Base-by-base conservation (phyloP, 2,888 invertebrate species). In the Rhimphoctona megacephalus region DNA sequence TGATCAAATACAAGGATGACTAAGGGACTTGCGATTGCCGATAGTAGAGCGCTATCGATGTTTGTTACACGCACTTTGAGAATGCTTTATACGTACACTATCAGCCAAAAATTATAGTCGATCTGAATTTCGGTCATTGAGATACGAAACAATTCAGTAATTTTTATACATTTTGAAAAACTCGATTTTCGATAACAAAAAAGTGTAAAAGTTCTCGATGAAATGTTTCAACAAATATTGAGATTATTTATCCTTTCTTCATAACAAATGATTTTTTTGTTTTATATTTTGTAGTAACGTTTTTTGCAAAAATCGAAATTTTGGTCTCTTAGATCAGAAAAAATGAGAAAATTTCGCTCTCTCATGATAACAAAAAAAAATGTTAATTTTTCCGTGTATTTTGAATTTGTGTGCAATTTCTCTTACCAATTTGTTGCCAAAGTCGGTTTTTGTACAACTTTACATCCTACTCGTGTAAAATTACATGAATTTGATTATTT, bases 1-100 rank as follows among this genome's bases (percentile, higher is more conserved):
- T 57, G 77, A 86, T 81, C 83, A 81, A 83, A 83, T 83, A 80
- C 39, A 36, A 61, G 72, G 49, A 69, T 83, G 86, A 83, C 76
- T 86, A 83, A 81, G 73, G 72, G 33, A 43, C 74, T 54, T 43
- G 30, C 17, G 74, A 46, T 49, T 54, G n/a, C n/a, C 83, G 70
- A 77, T 86, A 77, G 69, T 57, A 43, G 67, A 74, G 39, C 61
- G 61, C 72, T 82, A 81, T 61, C 73, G 77, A 78, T 46, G 17
- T 22, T 67, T 49, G 49, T 66, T 64, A 39, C 22, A 43, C 25
- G 25, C n/a, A 30, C 57, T 57, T 19, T n/a, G 19, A 61, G 14
- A 57, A 43, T 39, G 22, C 52, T 36, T 33, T 8, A 17, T 1
- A 66, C n/a, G 39, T 33, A 36, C 19, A 61, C 30, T 61, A 14